Evolutionary conservation across 2,888 invertebrate species (phyloP).

Genomic region (Orthosia cruda): DNA sequence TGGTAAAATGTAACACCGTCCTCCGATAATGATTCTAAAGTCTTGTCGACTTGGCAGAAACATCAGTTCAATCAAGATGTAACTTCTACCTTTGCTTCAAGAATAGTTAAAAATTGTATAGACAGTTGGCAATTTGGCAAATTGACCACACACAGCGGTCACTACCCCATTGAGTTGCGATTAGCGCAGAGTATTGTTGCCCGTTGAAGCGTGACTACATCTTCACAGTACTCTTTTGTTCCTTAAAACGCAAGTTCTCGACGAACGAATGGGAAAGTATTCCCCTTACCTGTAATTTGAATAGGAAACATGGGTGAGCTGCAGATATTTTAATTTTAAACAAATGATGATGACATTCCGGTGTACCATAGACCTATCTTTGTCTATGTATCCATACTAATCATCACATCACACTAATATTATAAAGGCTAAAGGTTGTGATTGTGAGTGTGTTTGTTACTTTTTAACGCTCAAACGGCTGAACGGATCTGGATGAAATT

Average conservation of each 20-base stretch:
- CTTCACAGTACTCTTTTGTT: constrained; percentile 32
- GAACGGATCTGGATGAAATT: too few species aligned
- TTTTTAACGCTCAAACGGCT: too few species aligned
- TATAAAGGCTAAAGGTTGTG: neutral
- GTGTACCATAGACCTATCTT: neutral
- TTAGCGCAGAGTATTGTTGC: constrained; percentile 7
- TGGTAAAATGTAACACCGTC: too few species aligned
- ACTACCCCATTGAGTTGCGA: neutral
- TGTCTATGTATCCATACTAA: neutral
- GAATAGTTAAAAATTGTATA: neutral
- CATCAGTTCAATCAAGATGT: too few species aligned
- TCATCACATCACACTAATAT: neutral
- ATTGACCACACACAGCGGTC: constrained; percentile 45
- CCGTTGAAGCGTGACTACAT: constrained; percentile 4
- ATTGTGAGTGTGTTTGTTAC: too few species aligned
- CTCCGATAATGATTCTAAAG: too few species aligned
- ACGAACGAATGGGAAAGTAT: neutral
- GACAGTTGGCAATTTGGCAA: constrained; percentile 8
- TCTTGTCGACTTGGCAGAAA: too few species aligned
- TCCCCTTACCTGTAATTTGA: neutral
- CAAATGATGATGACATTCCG: neutral
- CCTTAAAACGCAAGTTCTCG: neutral
- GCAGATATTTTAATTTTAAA: neutral
- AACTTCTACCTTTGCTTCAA: neutral
- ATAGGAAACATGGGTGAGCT: neutral